A percentile compares a stretch with the other conserved stretches of the same genome.
phyloP scores from a whole-genome alignment of 2,888 invertebrate genomes.

The Drosophila anomelani region DNA sequence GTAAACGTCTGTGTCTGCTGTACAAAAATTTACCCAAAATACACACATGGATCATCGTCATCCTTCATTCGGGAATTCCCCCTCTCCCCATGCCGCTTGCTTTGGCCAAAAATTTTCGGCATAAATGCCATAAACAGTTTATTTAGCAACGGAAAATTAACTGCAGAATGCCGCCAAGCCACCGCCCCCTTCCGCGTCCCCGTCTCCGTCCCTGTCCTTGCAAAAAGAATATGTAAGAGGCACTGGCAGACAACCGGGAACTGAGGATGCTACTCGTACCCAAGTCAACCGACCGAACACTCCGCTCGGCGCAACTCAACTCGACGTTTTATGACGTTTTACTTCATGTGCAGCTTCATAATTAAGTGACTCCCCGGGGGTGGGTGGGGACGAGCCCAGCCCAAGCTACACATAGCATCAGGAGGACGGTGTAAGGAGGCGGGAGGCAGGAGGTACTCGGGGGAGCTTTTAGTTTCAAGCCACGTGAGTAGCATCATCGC shows the following conservation, averaged over 20 bases:
- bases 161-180: constrained; percentile 74
- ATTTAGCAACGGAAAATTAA: constrained; percentile 83
- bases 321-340: constrained; percentile 81
- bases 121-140: constrained; percentile 82
- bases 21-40: constrained; percentile 63
- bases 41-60: constrained; percentile 30
- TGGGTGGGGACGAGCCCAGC: constrained; percentile 5
- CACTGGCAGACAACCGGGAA: constrained; percentile 51
- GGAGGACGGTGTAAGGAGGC: not conserved
- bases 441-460: constrained; percentile 47
- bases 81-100: constrained; percentile 34
- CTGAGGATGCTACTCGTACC: constrained; percentile 60
- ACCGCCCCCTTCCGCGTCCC: not conserved
- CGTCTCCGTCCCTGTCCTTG: not conserved
- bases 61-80: constrained; percentile 48
- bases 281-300: constrained; percentile 54
- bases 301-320: constrained; percentile 53
- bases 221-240: constrained; percentile 26
- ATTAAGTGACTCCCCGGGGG: constrained; percentile 69
- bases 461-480: constrained; percentile 79
- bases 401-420: constrained; percentile 37
- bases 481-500: constrained; percentile 78
- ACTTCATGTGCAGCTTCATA: constrained; percentile 79
- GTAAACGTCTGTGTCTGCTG: constrained; percentile 33
- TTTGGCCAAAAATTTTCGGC: constrained; percentile 76